These are phyloP conservation scores for Dendrocincla fuliginosa DNA, from an alignment of 2,797 vertebrate species.

Conservation along the genomic window DNA sequence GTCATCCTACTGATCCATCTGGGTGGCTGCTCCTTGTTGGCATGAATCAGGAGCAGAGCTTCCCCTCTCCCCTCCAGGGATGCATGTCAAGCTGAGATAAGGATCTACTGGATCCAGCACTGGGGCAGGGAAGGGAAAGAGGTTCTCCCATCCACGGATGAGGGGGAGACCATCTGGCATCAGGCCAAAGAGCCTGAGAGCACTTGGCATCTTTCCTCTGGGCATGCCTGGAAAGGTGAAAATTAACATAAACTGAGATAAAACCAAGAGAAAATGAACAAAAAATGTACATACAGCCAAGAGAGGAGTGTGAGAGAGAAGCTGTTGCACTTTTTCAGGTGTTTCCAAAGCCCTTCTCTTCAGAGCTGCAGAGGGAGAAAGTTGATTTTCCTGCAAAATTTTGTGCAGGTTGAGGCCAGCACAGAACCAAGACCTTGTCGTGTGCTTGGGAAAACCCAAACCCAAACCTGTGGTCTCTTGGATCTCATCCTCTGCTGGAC, in stretches of 20 bases:
- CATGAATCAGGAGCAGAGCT: not conserved
- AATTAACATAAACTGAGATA: not conserved
- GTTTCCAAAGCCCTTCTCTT: not conserved
- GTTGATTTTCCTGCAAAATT: not conserved
- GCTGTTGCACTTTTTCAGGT: accelerated
- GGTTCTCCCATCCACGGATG: not conserved
- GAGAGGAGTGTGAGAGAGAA: not conserved
- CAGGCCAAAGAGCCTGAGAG: not conserved
- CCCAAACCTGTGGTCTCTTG: accelerated
- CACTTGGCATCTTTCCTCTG: accelerated
- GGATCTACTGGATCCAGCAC: not conserved
- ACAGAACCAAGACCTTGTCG: not conserved
- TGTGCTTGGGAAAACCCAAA: not conserved
- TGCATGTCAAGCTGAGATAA: not conserved
- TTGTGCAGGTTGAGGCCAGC: not conserved
- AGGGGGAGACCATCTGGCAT: not conserved
- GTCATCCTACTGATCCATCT: not conserved
- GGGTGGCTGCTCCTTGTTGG: not conserved
- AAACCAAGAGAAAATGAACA: not conserved
- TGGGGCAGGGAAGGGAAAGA: not conserved
- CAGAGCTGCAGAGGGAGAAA: not conserved
- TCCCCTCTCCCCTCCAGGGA: not conserved
- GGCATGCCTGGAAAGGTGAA: not conserved
- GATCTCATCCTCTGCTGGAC: not conserved
- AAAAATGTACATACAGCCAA: not conserved